Base-by-base conservation (phyloP, 2,113 vertebrate species). In the Aegotheles bennettii region DNA sequence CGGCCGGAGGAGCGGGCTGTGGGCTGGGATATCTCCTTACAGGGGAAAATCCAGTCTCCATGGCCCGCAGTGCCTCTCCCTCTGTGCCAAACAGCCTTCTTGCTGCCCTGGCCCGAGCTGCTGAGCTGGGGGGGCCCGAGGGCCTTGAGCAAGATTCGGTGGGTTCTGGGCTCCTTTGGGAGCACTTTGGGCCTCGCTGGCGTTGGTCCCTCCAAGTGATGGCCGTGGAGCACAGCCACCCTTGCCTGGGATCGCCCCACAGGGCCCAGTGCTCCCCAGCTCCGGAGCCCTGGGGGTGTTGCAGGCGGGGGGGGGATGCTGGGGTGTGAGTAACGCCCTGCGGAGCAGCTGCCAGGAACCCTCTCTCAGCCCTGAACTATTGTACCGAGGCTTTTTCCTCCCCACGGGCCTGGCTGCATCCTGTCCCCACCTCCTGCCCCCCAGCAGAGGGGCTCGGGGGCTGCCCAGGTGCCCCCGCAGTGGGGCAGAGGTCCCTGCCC, bases 241-340 rank as follows among this genome's bases (percentile, higher is more conserved):
- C 15, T 23, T 2, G 0, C n/a, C 23, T 40, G 47, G 17, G 10
- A 6, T 35, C 3, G 0, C 16, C 59, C 43, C 18, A 4, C 6
- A 1, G 8, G 31, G 5, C 36, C n/a, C 5, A 16, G 9, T 56
- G n/a, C 31, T 25, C 29, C 8, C 23, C 50, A 65, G 40, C 24
- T 38, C 28, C 19, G 2, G 4, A 19, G 1, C 4, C 2, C 26
- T 8, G 0, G 0, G 19, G 7, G 16, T 4, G 9, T 42, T 24
- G 42, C 7, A 21, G 33, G 19, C 7, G 25, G 50, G 26, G 33
- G 11, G 16, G 2, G 14, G 11, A 4, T 36, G 47, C 16, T 1
- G 11, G 16, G 3, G 16, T 0, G 0, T 50, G 42, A 69, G 33
- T 6, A n/a, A 43, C 1, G 4, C 56, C 26, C 26, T 1, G 33